These are phyloP conservation scores for Sminthurinus aureus DNA, from an alignment of 2,888 invertebrate species.

Conservation along the genomic window DNA sequence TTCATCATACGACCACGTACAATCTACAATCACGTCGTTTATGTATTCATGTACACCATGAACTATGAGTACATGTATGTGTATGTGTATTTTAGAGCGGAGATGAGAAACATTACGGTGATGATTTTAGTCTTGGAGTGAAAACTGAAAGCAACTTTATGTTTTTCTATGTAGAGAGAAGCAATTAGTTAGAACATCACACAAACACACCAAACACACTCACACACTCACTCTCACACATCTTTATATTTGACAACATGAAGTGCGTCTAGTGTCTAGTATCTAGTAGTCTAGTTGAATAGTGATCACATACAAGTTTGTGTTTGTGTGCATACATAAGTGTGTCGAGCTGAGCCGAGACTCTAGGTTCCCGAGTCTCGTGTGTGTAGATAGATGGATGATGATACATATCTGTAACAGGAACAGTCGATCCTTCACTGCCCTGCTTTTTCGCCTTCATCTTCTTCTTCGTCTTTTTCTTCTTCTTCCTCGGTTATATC, in stretches of 20 bases:
- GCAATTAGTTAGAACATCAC: constrained; percentile 33
- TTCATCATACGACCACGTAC: too few species aligned
- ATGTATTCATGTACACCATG: too few species aligned
- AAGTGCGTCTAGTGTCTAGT: constrained; percentile 41
- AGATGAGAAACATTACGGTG: background rate
- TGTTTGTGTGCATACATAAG: background rate
- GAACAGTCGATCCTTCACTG: too few species aligned
- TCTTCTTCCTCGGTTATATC: too few species aligned
- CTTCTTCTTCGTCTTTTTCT: too few species aligned
- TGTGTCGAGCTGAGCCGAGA: background rate
- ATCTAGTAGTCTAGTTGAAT: constrained; percentile 39
- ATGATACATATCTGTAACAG: background rate
- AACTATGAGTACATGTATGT: too few species aligned
- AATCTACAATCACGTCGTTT: too few species aligned
- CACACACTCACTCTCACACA: constrained; percentile 9
- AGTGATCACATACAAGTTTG: background rate
- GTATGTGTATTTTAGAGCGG: background rate
- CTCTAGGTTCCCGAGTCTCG: background rate
- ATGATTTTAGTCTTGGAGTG: constrained; percentile 14
- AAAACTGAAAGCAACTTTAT: constrained; percentile 17
- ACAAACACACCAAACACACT: constrained; percentile 25
- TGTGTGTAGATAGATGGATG: background rate
- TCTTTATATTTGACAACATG: constrained; percentile 10
- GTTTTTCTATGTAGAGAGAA: constrained; percentile 8
- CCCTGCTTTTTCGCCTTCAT: too few species aligned